A percentile compares a stretch with the other conserved stretches of the same genome.
Conservation (phyloP, 2,797 vertebrate genomes). For the Lithobates sylvaticus region DNA sequence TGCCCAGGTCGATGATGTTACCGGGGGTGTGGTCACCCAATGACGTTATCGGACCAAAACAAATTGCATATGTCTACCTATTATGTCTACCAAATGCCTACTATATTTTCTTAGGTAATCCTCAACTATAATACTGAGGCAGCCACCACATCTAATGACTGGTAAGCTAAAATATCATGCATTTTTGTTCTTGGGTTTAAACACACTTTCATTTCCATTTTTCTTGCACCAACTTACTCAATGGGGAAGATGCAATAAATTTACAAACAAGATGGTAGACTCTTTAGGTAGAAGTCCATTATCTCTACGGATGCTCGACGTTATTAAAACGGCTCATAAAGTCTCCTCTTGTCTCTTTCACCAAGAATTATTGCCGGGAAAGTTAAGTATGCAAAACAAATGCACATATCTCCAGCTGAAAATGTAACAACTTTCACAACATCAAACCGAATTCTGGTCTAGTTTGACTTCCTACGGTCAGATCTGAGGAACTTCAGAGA, state of each 20-base stretch:
- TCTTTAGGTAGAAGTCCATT: background rate
- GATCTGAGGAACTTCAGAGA: conserved; percentile 8
- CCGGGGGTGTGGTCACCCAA: too few species aligned
- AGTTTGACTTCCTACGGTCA: background rate
- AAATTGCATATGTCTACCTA: too few species aligned
- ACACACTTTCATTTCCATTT: too few species aligned
- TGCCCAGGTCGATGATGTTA: too few species aligned
- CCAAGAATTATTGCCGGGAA: background rate
- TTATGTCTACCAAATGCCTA: too few species aligned
- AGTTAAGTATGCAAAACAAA: background rate
- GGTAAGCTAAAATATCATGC: too few species aligned
- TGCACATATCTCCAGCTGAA: conserved; percentile 30
- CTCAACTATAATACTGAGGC: too few species aligned
- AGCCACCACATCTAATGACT: too few species aligned
- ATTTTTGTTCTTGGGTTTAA: too few species aligned
- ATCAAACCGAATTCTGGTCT: conserved; percentile 6
- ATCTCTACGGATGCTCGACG: background rate
- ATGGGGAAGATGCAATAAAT: background rate
- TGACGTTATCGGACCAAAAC: too few species aligned
- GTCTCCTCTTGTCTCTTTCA: background rate
- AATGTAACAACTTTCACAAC: conserved; percentile 2
- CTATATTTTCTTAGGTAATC: too few species aligned
- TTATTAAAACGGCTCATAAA: background rate
- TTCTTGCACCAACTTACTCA: too few species aligned
- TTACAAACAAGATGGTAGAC: background rate